Base-by-base conservation (phyloP, 2,797 vertebrate species). In the Falco biarmicus region DNA sequence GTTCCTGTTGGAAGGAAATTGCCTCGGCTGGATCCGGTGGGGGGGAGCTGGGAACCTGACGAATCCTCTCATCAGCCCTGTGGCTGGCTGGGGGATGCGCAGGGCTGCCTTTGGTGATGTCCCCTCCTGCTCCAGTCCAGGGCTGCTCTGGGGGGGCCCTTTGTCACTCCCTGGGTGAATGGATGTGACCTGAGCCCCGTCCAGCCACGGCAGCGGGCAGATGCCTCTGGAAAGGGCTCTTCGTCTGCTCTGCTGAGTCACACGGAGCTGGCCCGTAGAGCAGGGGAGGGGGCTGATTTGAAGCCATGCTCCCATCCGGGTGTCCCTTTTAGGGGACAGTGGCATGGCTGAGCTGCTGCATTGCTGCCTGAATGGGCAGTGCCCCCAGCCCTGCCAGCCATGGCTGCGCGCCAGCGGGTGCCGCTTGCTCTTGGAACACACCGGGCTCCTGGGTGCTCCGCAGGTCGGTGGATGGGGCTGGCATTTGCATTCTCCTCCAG, bases 1-100 rank as follows among this genome's bases (percentile, higher is more conserved):
- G 91, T 94, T 96, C 94, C 92, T 87, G 88, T 76, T 84, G 89
- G 80, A 80, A 90, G 96, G 94, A 97, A 97, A 96, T 96, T 95
- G 91, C 94, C 94, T 90, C 5, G 29, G 81, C 76, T 80, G 94
- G 89, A 96, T 89, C 94, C 53, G 75, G 87, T 48, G 61, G 64
- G 64, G 93, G 93, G 74, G 83, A 68, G 34, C 26, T 1, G 28
- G 75, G 86, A 51, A 24, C 75, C 87, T 83, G 75, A 18, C 0
- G 1, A 9, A 54, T 61, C 87, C 78, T 60, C 75, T 59, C 17
- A 9, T 9, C 53, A 37, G 31, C 61, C 39, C 56, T 1, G 7
- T 0, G 0, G 5, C 32, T 54, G 85, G 54, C 32, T 1, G 6
- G 64, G 84, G 92, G 64, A 20, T 59, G 91, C 0, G 0, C 69